Conservation (phyloP, 2,888 invertebrate species). For the Drosophila siamana region DNA sequence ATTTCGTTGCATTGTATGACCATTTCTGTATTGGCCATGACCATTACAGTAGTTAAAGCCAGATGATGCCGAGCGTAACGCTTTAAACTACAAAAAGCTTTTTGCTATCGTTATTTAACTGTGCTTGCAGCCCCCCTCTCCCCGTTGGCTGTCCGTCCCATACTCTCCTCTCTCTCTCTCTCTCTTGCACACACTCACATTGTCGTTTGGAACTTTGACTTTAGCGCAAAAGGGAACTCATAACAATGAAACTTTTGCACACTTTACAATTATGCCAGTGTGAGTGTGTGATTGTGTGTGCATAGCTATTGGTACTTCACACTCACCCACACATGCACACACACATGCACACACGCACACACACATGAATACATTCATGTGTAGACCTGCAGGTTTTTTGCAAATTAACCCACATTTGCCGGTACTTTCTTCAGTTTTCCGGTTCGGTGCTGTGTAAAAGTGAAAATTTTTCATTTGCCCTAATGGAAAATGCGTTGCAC, state of each 20-base stretch:
- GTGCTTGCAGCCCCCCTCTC: not conserved
- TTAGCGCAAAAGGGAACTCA: constrained; percentile 49
- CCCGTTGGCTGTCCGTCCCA: not conserved
- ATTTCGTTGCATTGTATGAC: constrained; percentile 36
- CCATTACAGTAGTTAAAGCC: constrained; percentile 40
- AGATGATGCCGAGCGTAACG: constrained; percentile 53
- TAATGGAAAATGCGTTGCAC: constrained; percentile 54
- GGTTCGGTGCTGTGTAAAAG: constrained; percentile 24
- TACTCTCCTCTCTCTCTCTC: not conserved
- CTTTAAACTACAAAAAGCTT: constrained; percentile 61
- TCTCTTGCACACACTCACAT: no score
- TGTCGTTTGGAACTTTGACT: constrained; percentile 58
- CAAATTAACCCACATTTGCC: constrained; percentile 78
- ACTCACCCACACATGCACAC: not conserved
- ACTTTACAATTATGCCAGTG: constrained; percentile 34
- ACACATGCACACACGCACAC: not conserved
- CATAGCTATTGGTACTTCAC: constrained; percentile 25
- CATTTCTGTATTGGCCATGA: constrained; percentile 16
- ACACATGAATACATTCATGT: no score
- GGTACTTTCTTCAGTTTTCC: constrained; percentile 40
- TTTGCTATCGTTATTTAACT: constrained; percentile 30
- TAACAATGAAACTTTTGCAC: constrained; percentile 73
- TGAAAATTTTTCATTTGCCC: constrained; percentile 46
- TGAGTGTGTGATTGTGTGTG: constrained; percentile 15
- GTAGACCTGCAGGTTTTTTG: constrained; percentile 61